phyloP scores from a whole-genome alignment of 53 echinoderm and acorn worm species.

The Actinopyga echinites region DNA sequence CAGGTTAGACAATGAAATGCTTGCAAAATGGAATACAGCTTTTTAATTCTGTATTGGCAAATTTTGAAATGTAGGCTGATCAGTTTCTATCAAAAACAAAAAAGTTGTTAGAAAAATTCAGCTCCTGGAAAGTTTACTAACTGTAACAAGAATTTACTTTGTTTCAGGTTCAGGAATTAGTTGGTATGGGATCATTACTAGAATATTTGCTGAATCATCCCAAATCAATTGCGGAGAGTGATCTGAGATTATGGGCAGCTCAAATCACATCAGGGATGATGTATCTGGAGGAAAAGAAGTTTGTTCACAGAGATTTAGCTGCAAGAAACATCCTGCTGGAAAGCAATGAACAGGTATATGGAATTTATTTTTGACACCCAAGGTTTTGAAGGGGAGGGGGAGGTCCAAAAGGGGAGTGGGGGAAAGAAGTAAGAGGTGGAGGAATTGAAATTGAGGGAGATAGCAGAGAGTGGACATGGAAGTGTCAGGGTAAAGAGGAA shows the following conservation, averaged over 20 bases:
- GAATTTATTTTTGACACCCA: too few species aligned
- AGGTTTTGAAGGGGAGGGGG: not conserved
- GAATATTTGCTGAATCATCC: constrained; percentile 77
- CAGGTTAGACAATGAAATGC: too few species aligned
- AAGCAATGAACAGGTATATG: constrained; percentile 75
- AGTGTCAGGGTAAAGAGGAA: too few species aligned
- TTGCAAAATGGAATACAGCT: too few species aligned
- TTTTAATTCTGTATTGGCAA: too few species aligned
- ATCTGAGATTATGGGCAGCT: constrained; percentile 82
- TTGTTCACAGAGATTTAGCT: constrained; percentile 94
- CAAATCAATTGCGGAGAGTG: constrained; percentile 58
- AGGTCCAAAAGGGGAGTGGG: not conserved
- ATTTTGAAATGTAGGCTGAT: too few species aligned
- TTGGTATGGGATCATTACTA: constrained; percentile 81
- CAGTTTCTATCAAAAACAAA: too few species aligned
- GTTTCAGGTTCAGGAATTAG: constrained; percentile 87
- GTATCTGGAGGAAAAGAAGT: constrained; percentile 93
- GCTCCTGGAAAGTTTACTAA: too few species aligned
- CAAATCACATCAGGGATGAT: constrained; percentile 94
- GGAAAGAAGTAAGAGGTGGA: not conserved
- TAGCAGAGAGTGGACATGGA: not conserved
- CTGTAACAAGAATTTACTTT: not conserved
- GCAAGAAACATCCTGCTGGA: constrained; percentile 92
- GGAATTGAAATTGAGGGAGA: not conserved
- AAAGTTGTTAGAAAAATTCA: too few species aligned